A percentile compares a stretch with the other conserved stretches of the same genome.
These are phyloP conservation scores for Eumaeus atala DNA, from an alignment of 1,140 invertebrate species.

Conservation along the genomic window DNA sequence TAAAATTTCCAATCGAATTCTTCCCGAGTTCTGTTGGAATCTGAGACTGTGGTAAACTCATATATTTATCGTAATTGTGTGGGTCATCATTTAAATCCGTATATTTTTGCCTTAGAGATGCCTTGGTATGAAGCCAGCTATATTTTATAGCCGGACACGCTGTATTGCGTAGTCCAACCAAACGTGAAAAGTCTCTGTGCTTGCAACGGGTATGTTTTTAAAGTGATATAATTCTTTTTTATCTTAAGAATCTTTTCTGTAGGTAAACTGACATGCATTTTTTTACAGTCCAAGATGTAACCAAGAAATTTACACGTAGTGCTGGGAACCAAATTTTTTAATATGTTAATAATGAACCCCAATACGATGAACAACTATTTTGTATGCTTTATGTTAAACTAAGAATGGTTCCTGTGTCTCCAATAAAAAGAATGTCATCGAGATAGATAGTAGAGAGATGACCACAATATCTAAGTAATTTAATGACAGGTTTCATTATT, in stretches of 20 bases:
- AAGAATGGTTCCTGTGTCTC: too few relatives aligned
- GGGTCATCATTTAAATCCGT: conserved; percentile 6
- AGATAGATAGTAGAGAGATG: too few relatives aligned
- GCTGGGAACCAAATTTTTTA: too few relatives aligned
- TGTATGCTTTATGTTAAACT: too few relatives aligned
- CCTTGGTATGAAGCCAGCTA: background rate
- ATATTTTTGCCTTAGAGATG: conserved; percentile 5
- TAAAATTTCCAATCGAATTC: too few relatives aligned
- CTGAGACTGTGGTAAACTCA: background rate
- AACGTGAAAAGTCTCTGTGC: background rate
- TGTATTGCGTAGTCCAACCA: background rate
- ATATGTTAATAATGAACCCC: too few relatives aligned
- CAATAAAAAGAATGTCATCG: too few relatives aligned
- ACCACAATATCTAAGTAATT: too few relatives aligned
- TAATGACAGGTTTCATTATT: too few relatives aligned
- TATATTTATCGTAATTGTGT: conserved; percentile 10
- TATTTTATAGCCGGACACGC: background rate
- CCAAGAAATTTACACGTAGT: background rate
- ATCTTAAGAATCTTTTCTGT: conserved; percentile 2
- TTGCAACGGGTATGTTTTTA: conserved; percentile 3
- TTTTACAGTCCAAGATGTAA: background rate
- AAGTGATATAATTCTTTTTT: conserved; percentile 1
- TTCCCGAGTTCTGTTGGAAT: too few relatives aligned
- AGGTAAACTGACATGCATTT: background rate
- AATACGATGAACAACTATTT: too few relatives aligned